Evolutionary conservation across 2,797 vertebrate genomes (phyloP).

Genomic region (Simalia tracyae): DNA sequence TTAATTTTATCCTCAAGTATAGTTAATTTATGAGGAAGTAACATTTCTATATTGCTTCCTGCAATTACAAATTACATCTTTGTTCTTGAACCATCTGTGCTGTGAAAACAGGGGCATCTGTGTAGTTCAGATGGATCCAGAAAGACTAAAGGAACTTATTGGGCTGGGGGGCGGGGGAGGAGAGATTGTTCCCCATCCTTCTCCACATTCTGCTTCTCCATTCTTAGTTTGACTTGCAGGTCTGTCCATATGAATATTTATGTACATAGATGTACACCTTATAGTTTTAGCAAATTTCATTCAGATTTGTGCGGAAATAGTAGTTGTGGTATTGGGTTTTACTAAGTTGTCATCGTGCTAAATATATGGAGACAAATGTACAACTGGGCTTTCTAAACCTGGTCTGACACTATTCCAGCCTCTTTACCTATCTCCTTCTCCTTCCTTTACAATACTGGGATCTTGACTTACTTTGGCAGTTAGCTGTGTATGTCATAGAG

Average conservation of each 20-base stretch:
- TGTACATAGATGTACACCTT: not conserved
- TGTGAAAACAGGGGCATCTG: slow-evolving; percentile 61
- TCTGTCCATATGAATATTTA: not conserved
- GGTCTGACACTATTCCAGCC: not conserved
- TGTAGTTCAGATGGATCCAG: slow-evolving; percentile 25
- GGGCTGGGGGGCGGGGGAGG: slow-evolving; percentile 14
- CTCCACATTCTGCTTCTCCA: slow-evolving; percentile 1
- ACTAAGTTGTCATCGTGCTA: not conserved
- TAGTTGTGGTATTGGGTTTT: not conserved
- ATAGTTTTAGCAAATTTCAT: slow-evolving; percentile 10
- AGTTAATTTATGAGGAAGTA: slow-evolving; percentile 46
- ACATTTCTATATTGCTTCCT: slow-evolving; percentile 49
- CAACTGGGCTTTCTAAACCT: not conserved
- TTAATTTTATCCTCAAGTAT: slow-evolving; percentile 28
- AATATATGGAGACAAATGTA: not conserved
- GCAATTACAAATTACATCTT: slow-evolving; percentile 51
- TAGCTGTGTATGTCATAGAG: slow-evolving; percentile 64
- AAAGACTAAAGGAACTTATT: slow-evolving; percentile 50
- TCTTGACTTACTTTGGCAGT: slow-evolving; percentile 73
- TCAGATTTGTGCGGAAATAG: not conserved
- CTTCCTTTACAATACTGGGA: slow-evolving; percentile 45
- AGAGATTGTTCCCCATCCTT: slow-evolving; percentile 30
- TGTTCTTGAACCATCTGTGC: slow-evolving; percentile 55
- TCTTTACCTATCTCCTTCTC: slow-evolving; percentile 41
- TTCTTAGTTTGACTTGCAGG: not conserved